A percentile compares a stretch with the other conserved stretches of the same genome.
These are phyloP conservation scores for Geotrupes spiniger DNA, from an alignment of 2,888 invertebrate species.

Conservation along the genomic window DNA sequence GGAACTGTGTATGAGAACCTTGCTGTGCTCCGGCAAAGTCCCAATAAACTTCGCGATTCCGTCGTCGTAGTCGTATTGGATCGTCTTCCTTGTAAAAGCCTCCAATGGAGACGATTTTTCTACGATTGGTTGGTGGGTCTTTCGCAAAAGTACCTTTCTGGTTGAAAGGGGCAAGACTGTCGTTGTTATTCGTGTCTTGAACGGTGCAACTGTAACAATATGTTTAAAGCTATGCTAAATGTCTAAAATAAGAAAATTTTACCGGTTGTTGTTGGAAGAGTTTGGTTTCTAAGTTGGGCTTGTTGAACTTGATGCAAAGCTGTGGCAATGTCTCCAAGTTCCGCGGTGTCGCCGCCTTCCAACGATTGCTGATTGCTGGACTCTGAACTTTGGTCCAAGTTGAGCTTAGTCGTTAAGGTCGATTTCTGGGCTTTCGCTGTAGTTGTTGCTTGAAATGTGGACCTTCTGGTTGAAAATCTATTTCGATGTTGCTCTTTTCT, in stretches of 20 bases:
- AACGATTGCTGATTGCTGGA: conserved; percentile 38
- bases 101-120: too few species aligned
- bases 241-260: too few species aligned
- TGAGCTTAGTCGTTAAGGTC: conserved; percentile 2
- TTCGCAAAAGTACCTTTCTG: too few species aligned
- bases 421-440: conserved; percentile 22
- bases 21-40: conserved; percentile 56
- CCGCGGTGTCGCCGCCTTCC: conserved; percentile 26
- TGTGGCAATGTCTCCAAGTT: not conserved
- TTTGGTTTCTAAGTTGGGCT: too few species aligned
- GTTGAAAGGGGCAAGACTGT: too few species aligned
- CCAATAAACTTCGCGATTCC: conserved; percentile 57
- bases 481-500: conserved; percentile 31
- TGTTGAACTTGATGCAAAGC: conserved; percentile 11
- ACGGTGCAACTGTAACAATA: too few species aligned
- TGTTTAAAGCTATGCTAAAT: too few species aligned
- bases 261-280: too few species aligned
- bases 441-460: conserved; percentile 18
- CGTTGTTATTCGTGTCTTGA: too few species aligned
- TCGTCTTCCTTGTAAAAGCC: conserved; percentile 22
- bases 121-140: too few species aligned
- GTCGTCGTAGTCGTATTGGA: conserved; percentile 65
- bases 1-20: conserved; percentile 62
- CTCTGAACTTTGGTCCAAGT: conserved; percentile 37
- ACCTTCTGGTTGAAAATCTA: conserved; percentile 18